Percentiles rank a stretch among this genome's conserved stretches.
Conservation (phyloP, 2,888 invertebrate genomes). For the Ochropleura leucogaster region DNA sequence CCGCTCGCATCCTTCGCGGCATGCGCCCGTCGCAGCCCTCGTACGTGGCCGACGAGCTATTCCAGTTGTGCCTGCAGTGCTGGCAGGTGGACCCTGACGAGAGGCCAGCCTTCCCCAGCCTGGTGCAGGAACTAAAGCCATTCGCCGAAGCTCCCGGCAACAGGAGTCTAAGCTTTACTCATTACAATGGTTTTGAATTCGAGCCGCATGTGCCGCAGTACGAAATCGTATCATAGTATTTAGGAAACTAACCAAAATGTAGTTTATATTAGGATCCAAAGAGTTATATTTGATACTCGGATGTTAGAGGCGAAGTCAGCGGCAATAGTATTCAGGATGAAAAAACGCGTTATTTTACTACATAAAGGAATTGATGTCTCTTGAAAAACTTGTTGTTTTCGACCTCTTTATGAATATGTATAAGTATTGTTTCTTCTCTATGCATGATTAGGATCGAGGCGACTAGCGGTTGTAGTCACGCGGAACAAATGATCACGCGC, state of each 20-base stretch:
- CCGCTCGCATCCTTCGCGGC: slow-evolving; percentile 92
- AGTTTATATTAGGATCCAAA: slow-evolving; percentile 61
- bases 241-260: slow-evolving; percentile 65
- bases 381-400: slow-evolving; percentile 3
- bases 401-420: slow-evolving; percentile 26
- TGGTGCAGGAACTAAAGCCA: slow-evolving; percentile 87
- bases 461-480: slow-evolving; percentile 47
- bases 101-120: slow-evolving; percentile 93
- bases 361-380: slow-evolving; percentile 21
- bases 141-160: slow-evolving; percentile 80
- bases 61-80: slow-evolving; percentile 95
- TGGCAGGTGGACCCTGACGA: slow-evolving; percentile 96
- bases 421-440: slow-evolving; percentile 15
- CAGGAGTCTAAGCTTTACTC: slow-evolving; percentile 85
- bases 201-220: slow-evolving; percentile 86
- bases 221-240: slow-evolving; percentile 82
- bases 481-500: slow-evolving; percentile 55
- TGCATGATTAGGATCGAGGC: slow-evolving; percentile 23
- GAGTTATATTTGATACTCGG: slow-evolving; percentile 64
- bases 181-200: slow-evolving; percentile 86
- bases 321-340: slow-evolving; percentile 11
- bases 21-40: slow-evolving; percentile 93
- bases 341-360: slow-evolving; percentile 23
- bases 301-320: slow-evolving; percentile 28
- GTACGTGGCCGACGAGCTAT: slow-evolving; percentile 94